Evolutionary conservation across 2,113 vertebrate genomes (phyloP), one percentile per base, ranked within the genome.

Genomic region (Dendropsophus ebraccatus): DNA sequence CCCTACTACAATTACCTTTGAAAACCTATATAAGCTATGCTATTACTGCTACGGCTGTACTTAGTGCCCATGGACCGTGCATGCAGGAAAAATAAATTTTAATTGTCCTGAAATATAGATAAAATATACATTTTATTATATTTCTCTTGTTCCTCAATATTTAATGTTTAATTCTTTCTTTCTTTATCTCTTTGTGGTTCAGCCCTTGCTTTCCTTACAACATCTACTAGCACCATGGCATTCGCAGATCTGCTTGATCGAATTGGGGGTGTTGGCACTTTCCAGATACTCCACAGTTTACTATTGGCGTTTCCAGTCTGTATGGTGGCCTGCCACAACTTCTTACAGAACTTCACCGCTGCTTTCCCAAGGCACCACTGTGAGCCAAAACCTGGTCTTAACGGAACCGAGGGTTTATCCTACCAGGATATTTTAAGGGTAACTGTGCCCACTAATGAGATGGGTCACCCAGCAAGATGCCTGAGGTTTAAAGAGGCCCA

Each of bases 331-430:
- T 89, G 89, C 37, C 93, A 94, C 81, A 93, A 88, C 86, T 88
- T 95, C n/a, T 88, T 94, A 45, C 94, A 94, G 88, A 94, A 92
- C 88, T 94, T 93, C 87, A 90, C 91, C 0, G 93, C 91, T 0
- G 92, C 91, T 70, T 62, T 91, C 21, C 92, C 92, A 7, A 0
- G 30, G 4, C 93, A 93, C 77, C 91, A 87, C 79, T 93, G 92
- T 87, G 45, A 84, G 84, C 6, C 0, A 56, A 86, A 84, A 0
- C 28, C 5, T 0, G 35, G 35, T 2, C 0, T 81, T 14, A 4
- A 77, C 28, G 25, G 88, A 0, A 7, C 32, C 14, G 16, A 19
- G 0, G 49, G 76, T 1, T 0, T 83, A 0, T 10, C 16, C 1
- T 88, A 11, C 0, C 50, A 21, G 0, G 87, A 72, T 32, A 88